A percentile compares a stretch with the other conserved stretches of the same genome.
These are phyloP conservation scores for Apis florea DNA, from an alignment of 1,140 invertebrate species.

Conservation along the genomic window DNA sequence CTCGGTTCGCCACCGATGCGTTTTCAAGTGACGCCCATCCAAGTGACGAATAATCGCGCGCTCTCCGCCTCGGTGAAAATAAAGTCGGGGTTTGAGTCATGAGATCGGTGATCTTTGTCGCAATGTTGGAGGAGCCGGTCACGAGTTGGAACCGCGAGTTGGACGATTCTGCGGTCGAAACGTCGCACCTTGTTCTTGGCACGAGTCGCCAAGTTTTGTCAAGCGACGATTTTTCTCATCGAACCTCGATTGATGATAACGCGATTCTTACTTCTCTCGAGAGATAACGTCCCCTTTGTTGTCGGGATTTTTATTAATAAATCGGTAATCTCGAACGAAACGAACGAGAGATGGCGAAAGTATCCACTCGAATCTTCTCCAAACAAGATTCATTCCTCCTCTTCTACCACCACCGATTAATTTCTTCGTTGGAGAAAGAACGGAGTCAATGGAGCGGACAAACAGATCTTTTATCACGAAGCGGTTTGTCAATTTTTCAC, in stretches of 20 bases:
- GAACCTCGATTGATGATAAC: too few relatives aligned
- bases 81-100: neutral
- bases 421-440: neutral
- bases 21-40: neutral
- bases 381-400: too few relatives aligned
- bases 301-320: too few relatives aligned
- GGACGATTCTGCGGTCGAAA: neutral
- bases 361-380: neutral
- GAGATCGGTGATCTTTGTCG: neutral
- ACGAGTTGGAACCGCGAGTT: neutral
- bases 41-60: neutral
- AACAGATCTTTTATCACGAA: neutral
- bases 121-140: too few relatives aligned
- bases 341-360: too few relatives aligned
- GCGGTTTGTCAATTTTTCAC: conserved; percentile 17
- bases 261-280: too few relatives aligned
- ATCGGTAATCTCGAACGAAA: too few relatives aligned
- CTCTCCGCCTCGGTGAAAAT: neutral
- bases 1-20: neutral
- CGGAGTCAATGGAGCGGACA: neutral
- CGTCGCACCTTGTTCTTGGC: neutral
- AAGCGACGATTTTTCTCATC: too few relatives aligned
- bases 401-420: neutral
- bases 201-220: too few relatives aligned
- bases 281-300: too few relatives aligned